A percentile compares a stretch with the other conserved stretches of the same genome.
Conservation (phyloP, 2,797 vertebrate species). For the Macropodus opercularis region DNA sequence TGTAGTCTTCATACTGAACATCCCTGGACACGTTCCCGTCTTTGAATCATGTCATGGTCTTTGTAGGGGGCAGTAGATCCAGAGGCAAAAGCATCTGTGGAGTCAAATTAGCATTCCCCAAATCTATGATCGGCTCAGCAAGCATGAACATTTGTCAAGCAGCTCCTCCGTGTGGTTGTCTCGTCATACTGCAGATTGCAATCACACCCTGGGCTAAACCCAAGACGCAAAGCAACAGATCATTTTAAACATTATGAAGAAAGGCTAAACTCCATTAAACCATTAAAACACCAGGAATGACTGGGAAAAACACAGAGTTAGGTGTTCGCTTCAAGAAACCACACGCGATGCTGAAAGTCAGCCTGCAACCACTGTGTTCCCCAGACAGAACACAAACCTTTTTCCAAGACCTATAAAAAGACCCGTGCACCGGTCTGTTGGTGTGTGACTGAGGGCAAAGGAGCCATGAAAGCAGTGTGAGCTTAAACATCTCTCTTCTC, state of each 20-base stretch:
- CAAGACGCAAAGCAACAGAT: too few species aligned
- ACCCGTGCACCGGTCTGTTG: constrained; percentile 14
- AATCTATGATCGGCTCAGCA: not conserved
- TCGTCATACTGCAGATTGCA: constrained; percentile 14
- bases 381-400: not conserved
- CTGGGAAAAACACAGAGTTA: too few species aligned
- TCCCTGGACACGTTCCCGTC: not conserved
- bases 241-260: too few species aligned
- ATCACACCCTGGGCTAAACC: too few species aligned
- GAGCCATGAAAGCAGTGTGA: constrained; percentile 13
- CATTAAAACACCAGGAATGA: too few species aligned
- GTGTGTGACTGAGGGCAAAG: constrained; percentile 2
- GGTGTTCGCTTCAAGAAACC: too few species aligned
- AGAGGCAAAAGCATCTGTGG: constrained; percentile 2
- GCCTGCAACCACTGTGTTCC: not conserved
- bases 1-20: constrained; percentile 5
- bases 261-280: too few species aligned
- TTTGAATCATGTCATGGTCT: not conserved
- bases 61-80: constrained; percentile 9
- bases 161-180: constrained; percentile 36
- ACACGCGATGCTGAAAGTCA: not conserved
- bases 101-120: constrained; percentile 19
- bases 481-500: constrained; percentile 11
- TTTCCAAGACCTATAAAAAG: not conserved
- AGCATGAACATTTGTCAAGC: constrained; percentile 27